Conservation (phyloP, 1,140 invertebrate genomes). For the Drosophila quadrilineata region DNA sequence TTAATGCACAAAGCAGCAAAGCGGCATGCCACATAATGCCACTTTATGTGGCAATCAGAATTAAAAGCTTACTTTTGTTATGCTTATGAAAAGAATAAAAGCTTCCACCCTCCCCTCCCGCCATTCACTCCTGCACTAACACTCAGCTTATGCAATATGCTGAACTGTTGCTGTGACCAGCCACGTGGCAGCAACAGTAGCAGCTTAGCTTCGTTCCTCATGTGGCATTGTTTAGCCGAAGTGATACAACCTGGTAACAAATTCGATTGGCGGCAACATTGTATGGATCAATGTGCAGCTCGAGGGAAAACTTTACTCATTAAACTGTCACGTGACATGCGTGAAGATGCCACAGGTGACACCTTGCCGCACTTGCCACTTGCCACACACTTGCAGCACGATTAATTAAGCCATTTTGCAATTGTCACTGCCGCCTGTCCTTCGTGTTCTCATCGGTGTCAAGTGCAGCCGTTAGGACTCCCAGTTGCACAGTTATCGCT, state of each 20-base stretch:
- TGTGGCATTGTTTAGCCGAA: constrained; percentile 22
- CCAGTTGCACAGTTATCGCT: constrained; percentile 12
- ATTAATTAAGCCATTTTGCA: constrained; percentile 58
- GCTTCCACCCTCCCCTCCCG: neutral
- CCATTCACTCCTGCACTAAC: neutral
- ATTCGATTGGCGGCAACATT: neutral
- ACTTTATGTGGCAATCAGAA: constrained; percentile 62
- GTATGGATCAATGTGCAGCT: constrained; percentile 23
- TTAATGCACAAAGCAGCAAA: constrained; percentile 34
- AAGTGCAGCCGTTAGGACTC: constrained; percentile 25
- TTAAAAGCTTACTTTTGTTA: constrained; percentile 48
- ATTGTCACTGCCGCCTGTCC: too few species aligned
- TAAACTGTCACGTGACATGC: constrained; percentile 61
- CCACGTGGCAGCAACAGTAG: constrained; percentile 17
- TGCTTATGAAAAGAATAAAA: neutral
- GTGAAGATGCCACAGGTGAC: constrained; percentile 4
- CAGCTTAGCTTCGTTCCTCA: neutral
- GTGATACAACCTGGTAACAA: constrained; percentile 4
- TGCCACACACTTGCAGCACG: constrained; percentile 24
- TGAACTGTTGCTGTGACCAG: constrained; percentile 27
- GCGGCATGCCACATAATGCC: constrained; percentile 46
- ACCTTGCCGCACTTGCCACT: neutral
- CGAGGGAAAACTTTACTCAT: constrained; percentile 61
- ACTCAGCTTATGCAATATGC: constrained; percentile 26
- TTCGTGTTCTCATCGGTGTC: too few species aligned